Percentiles rank a stretch among this genome's conserved stretches.
Conservation (phyloP, 2,797 vertebrate species). For the Rousettus madagascariensis region DNA sequence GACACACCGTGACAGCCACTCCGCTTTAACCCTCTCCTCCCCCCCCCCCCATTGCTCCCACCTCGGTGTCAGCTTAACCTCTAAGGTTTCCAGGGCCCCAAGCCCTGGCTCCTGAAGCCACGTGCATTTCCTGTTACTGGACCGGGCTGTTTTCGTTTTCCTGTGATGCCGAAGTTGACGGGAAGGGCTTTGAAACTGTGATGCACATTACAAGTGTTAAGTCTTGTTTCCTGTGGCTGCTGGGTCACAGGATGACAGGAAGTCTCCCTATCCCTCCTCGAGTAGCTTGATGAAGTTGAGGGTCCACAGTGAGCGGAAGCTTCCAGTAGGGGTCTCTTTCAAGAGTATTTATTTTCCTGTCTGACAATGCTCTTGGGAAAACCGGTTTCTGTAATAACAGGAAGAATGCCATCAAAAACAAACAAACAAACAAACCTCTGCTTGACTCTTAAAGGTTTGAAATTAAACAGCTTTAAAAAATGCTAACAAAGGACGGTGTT, state of each 20-base stretch:
- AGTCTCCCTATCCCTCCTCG: background rate
- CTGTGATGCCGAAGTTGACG: background rate
- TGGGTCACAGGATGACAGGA: background rate
- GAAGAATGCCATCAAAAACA: background rate
- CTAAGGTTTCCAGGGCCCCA: background rate
- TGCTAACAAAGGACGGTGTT: background rate
- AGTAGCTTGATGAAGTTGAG: background rate
- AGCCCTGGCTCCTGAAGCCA: accelerated
- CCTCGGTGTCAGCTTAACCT: background rate
- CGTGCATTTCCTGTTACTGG: background rate
- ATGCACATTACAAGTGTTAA: background rate
- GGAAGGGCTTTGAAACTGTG: background rate
- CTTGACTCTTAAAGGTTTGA: background rate
- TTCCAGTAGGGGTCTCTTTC: background rate
- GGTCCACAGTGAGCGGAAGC: background rate
- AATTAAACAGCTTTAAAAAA: constrained; percentile 1
- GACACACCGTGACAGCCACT: background rate
- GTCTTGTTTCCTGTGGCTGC: background rate
- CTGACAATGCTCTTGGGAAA: background rate
- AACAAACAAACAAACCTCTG: background rate
- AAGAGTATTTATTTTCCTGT: background rate
- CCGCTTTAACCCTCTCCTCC: background rate
- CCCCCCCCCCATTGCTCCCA: background rate
- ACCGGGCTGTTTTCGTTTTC: background rate
- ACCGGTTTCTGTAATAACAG: background rate